Evolutionary conservation across 2,888 invertebrate species (phyloP).

Genomic region (Chrysolina oricalcia): DNA sequence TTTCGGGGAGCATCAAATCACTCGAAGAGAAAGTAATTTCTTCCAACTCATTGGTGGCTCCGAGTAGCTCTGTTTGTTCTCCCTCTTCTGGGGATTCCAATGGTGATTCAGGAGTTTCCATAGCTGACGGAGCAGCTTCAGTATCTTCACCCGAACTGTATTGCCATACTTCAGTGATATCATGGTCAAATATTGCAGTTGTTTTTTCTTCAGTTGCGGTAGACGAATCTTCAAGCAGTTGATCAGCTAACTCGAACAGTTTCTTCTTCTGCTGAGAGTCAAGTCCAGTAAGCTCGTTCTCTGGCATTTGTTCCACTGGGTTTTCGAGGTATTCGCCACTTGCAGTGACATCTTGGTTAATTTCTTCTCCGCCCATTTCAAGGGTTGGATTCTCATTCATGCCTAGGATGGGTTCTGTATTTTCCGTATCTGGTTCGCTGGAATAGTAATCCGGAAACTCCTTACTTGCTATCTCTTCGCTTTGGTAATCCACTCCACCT

Average conservation of each 20-base stretch:
- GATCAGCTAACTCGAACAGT: constrained; percentile 28
- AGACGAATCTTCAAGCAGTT: constrained; percentile 24
- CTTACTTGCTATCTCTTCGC: not conserved
- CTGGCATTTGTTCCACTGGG: constrained; percentile 8
- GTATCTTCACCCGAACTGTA: not conserved
- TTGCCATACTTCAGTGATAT: not conserved
- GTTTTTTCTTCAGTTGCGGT: not conserved
- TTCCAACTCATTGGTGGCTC: not conserved
- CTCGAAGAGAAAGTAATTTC: not conserved
- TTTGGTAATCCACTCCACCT: not conserved
- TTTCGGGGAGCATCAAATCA: not conserved
- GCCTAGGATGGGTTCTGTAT: not conserved
- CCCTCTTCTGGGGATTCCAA: not conserved
- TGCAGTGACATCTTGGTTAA: not conserved
- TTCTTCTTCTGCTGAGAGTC: constrained; percentile 15
- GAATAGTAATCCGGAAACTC: not conserved
- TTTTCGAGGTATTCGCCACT: not conserved
- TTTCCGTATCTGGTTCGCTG: not conserved
- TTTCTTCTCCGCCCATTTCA: not conserved
- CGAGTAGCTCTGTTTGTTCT: not conserved
- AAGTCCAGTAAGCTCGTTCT: not conserved
- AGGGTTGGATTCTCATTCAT: not conserved
- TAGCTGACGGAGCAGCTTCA: not conserved
- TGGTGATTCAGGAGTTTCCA: not conserved
- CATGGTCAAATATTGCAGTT: not conserved